Evolutionary conservation across 2,888 invertebrate genomes (phyloP).

Genomic region (Embidobia sp.): DNA sequence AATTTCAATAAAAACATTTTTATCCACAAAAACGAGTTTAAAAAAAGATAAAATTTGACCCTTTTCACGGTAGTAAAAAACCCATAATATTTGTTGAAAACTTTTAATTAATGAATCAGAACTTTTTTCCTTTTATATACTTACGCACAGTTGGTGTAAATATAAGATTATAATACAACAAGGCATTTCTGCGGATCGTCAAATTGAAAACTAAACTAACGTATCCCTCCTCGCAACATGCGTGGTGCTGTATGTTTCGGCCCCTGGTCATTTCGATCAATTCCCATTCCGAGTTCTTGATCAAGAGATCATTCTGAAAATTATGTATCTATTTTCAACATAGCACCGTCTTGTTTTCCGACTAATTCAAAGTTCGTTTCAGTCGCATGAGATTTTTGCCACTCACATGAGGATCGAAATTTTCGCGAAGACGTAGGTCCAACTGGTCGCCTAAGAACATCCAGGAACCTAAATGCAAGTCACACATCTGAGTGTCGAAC

Average conservation of each 20-base stretch:
- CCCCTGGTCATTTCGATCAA: constrained; percentile 80
- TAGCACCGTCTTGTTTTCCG: not conserved
- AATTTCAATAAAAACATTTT: too few relatives aligned
- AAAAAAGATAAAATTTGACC: too few relatives aligned
- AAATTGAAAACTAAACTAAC: constrained; percentile 83
- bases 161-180: constrained; percentile 85
- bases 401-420: constrained; percentile 25
- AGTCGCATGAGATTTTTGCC: not conserved
- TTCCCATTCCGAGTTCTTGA: constrained; percentile 82
- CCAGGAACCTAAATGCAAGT: constrained; percentile 89
- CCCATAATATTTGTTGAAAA: too few relatives aligned
- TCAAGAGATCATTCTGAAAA: constrained; percentile 57
- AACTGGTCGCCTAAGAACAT: constrained; percentile 85
- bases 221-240: constrained; percentile 84
- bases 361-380: not conserved
- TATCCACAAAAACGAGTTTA: too few relatives aligned
- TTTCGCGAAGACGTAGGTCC: constrained; percentile 75
- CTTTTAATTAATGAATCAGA: too few relatives aligned
- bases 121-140: too few relatives aligned
- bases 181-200: constrained; percentile 83
- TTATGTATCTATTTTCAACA: constrained; percentile 20
- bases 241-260: constrained; percentile 81
- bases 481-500: constrained; percentile 86
- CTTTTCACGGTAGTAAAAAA: too few relatives aligned
- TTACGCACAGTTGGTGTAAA: constrained; percentile 85